A percentile compares a stretch with the other conserved stretches of the same genome.
Evolutionary conservation across 2,888 invertebrate genomes (phyloP).

Genomic region (Boloria selene): DNA sequence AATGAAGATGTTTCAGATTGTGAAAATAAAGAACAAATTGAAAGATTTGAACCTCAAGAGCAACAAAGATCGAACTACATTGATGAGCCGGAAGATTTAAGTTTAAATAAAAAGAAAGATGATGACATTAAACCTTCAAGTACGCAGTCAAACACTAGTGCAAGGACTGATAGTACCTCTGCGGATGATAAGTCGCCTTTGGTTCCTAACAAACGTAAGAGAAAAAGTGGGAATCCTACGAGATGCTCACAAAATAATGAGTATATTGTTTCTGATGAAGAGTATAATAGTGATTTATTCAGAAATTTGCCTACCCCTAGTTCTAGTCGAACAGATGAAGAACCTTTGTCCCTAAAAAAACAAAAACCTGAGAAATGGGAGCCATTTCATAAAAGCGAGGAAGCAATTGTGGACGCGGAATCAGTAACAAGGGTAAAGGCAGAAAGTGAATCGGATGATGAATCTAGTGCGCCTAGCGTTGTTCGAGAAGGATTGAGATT

Average conservation of each 20-base stretch:
- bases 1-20: constrained; percentile 66
- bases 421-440: constrained; percentile 70
- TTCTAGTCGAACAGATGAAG: constrained; percentile 68
- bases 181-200: constrained; percentile 73
- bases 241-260: constrained; percentile 84
- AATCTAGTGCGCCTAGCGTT: constrained; percentile 76
- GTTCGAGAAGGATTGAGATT: constrained; percentile 75
- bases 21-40: constrained; percentile 59
- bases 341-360: constrained; percentile 76
- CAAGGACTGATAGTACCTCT: constrained; percentile 62
- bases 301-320: constrained; percentile 70
- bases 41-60: constrained; percentile 55
- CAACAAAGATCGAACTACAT: constrained; percentile 65
- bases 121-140: constrained; percentile 77
- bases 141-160: constrained; percentile 56
- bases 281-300: constrained; percentile 72
- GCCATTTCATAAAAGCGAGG: constrained; percentile 75
- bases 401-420: constrained; percentile 69
- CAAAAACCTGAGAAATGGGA: constrained; percentile 72
- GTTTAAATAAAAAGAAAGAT: constrained; percentile 85
- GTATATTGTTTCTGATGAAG: constrained; percentile 76
- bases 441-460: constrained; percentile 78
- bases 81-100: constrained; percentile 87
- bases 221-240: constrained; percentile 92
- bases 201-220: constrained; percentile 87